phyloP scores from a whole-genome alignment of 2,797 vertebrate species.

The Pachyuromys duprasi region DNA sequence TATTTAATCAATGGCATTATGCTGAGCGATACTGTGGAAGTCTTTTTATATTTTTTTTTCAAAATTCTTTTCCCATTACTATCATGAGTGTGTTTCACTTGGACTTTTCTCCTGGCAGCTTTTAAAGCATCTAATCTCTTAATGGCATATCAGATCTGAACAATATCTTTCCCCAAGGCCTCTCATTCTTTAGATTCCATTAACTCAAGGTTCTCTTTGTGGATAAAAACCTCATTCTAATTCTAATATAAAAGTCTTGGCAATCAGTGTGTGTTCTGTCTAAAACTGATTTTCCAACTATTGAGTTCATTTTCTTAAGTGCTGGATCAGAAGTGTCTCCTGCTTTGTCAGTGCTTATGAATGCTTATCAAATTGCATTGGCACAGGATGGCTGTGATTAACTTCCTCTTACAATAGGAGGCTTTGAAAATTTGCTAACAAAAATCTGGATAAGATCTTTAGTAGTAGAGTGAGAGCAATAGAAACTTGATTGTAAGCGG shows the following conservation, averaged over 20 bases:
- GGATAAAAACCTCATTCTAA: constrained; percentile 60
- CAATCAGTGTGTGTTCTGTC: constrained; percentile 61
- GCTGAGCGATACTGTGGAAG: constrained; percentile 66
- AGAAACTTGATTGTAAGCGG: constrained; percentile 20
- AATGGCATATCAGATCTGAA: constrained; percentile 76
- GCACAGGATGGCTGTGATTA: constrained; percentile 55
- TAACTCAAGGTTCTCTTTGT: constrained; percentile 74
- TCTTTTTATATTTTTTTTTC: constrained; percentile 9
- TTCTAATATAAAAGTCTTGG: constrained; percentile 74
- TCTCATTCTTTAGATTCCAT: constrained; percentile 73
- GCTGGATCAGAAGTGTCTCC: constrained; percentile 58
- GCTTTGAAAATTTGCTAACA: constrained; percentile 68
- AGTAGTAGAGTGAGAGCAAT: not conserved
- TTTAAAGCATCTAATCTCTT: constrained; percentile 78
- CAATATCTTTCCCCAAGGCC: constrained; percentile 71
- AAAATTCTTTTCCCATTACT: constrained; percentile 73
- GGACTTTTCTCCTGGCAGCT: constrained; percentile 62
- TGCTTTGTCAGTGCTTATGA: constrained; percentile 61
- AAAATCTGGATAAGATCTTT: constrained; percentile 52
- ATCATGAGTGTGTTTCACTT: constrained; percentile 68
- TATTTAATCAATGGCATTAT: constrained; percentile 80
- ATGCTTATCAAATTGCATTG: constrained; percentile 67
- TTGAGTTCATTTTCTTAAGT: constrained; percentile 77
- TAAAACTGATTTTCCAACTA: constrained; percentile 70
- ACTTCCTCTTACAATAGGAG: constrained; percentile 24